phyloP scores from a whole-genome alignment of 2,113 vertebrate species.

The Theristicus caerulescens region DNA sequence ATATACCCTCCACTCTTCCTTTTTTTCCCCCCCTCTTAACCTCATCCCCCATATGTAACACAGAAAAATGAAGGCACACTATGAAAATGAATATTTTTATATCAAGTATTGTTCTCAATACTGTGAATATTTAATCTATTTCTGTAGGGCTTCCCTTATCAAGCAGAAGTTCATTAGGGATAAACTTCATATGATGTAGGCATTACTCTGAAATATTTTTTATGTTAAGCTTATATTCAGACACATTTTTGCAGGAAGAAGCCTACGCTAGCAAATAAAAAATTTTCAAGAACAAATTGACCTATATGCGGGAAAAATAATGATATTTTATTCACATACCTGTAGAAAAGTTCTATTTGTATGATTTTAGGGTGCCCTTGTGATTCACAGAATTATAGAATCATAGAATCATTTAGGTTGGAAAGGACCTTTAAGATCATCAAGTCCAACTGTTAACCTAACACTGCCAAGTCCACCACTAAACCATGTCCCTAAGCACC shows the following conservation, averaged over 20 bases:
- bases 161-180: background rate
- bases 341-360: background rate
- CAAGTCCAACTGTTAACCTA: background rate
- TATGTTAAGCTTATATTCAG: background rate
- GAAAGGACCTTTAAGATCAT: background rate
- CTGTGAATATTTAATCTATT: background rate
- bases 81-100: background rate
- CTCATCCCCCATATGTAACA: background rate
- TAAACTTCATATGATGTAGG: background rate
- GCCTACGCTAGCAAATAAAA: fast-evolving
- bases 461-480: background rate
- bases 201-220: background rate
- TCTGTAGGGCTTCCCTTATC: background rate
- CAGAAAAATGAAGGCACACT: background rate
- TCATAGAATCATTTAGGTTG: background rate
- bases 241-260: background rate
- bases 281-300: background rate
- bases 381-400: background rate
- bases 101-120: background rate
- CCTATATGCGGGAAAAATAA: background rate
- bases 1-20: background rate
- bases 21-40: background rate
- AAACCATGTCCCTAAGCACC: background rate
- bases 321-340: background rate
- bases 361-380: background rate